phyloP scores from a whole-genome alignment of 2,113 vertebrate genomes.

The Marmota monax region DNA sequence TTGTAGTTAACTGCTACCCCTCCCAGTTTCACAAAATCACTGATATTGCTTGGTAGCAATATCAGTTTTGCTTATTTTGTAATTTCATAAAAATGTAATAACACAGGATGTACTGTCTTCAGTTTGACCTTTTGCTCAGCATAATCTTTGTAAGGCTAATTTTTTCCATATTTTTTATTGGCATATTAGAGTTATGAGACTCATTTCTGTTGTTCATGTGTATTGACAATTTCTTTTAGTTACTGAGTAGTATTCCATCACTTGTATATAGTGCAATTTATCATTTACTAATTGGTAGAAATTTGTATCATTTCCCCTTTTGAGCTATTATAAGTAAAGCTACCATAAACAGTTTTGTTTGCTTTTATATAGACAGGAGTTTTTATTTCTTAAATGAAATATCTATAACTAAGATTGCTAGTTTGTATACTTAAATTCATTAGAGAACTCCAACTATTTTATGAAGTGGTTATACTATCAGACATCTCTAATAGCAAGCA shows the following conservation, averaged over 20 bases:
- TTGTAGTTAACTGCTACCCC: background rate
- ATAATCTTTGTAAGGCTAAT: background rate
- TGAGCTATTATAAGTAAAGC: background rate
- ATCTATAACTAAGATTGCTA: background rate
- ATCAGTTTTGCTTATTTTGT: background rate
- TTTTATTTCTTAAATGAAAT: constrained; percentile 45
- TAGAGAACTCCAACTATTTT: background rate
- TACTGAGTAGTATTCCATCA: background rate
- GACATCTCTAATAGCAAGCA: background rate
- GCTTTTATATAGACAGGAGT: background rate
- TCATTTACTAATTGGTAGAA: background rate
- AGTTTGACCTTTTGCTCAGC: constrained; percentile 8
- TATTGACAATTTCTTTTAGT: background rate
- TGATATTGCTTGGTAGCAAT: background rate
- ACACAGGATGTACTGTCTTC: background rate
- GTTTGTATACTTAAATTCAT: background rate
- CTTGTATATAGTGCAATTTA: background rate
- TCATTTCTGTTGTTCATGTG: background rate
- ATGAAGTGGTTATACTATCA: background rate
- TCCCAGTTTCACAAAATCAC: background rate
- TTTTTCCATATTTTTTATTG: background rate
- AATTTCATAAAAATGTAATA: background rate
- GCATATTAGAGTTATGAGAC: too few species aligned
- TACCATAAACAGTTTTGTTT: background rate
- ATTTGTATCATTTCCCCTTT: background rate